Percentiles rank a stretch among this genome's conserved stretches.
Conservation (phyloP, 37 sponge, comb jelly and placozoan genomes). For the Agelas oroides region DNA sequence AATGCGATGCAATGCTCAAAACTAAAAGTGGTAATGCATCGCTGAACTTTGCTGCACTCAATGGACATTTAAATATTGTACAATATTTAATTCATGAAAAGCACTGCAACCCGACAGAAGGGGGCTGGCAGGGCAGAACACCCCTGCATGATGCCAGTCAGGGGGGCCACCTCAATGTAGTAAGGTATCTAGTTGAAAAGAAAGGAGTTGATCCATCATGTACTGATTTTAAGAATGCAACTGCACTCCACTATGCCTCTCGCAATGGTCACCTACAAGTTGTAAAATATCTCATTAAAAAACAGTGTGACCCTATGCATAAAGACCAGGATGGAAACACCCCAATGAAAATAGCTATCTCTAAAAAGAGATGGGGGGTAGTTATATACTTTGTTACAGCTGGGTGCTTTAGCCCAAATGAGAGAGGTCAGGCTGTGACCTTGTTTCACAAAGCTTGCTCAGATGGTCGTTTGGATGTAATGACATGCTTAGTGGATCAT, state of each 20-base stretch:
- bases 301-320: conserved; percentile 2
- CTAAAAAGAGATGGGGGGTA: neutral
- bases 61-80: conserved; percentile 23
- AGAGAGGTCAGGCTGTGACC: neutral
- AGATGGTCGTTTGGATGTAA: conserved; percentile 2
- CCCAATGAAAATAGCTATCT: conserved; percentile 2
- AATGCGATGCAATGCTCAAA: neutral
- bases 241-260: conserved; percentile 6
- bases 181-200: conserved; percentile 8
- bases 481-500: neutral
- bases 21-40: conserved; percentile 14
- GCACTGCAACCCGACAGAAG: conserved; percentile 4
- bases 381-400: conserved; percentile 10
- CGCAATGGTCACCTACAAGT: neutral
- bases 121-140: neutral
- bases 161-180: conserved; percentile 13
- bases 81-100: neutral
- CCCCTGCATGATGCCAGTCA: conserved; percentile 33
- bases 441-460: neutral
- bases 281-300: neutral
- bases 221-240: neutral
- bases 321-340: conserved; percentile 8
- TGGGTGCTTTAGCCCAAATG: neutral
- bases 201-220: neutral
- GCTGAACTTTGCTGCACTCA: conserved; percentile 35